Base-by-base conservation (phyloP, 2,113 vertebrate genomes). In the Ploceus nigricollis region DNA sequence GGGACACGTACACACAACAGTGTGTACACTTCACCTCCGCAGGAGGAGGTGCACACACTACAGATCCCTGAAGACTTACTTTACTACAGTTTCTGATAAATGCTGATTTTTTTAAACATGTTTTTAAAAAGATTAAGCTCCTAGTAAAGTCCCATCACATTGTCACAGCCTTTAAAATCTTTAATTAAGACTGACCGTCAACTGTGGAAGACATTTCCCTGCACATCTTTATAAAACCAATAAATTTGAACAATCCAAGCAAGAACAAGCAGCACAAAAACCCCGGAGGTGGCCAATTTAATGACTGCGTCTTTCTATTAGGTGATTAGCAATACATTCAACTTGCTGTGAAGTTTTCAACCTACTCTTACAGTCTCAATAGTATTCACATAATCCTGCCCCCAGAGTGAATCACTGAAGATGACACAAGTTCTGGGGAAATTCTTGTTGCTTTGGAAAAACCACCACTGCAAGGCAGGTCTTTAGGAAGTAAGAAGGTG, bases 181-280 rank as follows among this genome's bases (percentile, higher is more conserved):
- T 83, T 54, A 60, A 82, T 90, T 88, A 89, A 89, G 78, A 79
- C 42, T n/a, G 40, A 82, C 48, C 4, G 66, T 60, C 39, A 63
- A 80, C 58, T 27, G 45, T 15, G 17, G 78, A 82, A 93, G 42
- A 35, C 19, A 37, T 7, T 87, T 53, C 66, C 45, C 50, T 58
- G 27, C 39, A 58, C 30, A 40, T 54, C 66, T 80, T 82, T 54
- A 92, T 40, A 94, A 94, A 96, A 44, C 58, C 2, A 48, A 85
- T 82, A 57, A 72, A 54, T 45, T 61, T 1, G 3, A 90, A 87
- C 83, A 95, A 87, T 51, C 31, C 76, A 66, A 77, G 44, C 15
- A 37, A 56, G 94, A 94, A 90, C 39, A 87, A 94, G 50, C 45
- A 73, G 84, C 63, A 70, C 47, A 53, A 6, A 82, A 51, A 54